Evolutionary conservation across 2,113 vertebrate genomes (phyloP), one percentile per base, ranked within the genome.

Genomic region (Hemiscyllium ocellatum): DNA sequence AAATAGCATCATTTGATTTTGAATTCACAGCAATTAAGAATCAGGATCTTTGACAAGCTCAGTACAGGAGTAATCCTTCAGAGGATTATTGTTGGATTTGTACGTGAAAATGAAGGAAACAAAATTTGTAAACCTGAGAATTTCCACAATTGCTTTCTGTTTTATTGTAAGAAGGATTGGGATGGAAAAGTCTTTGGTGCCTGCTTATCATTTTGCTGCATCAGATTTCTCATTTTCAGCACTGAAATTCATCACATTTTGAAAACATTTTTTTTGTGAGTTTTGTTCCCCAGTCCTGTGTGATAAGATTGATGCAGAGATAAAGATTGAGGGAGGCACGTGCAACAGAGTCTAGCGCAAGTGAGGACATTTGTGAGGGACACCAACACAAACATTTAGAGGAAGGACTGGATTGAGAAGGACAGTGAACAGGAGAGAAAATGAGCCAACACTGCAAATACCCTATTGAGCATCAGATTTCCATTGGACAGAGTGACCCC

Each of bases 11-110:
- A 65, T 93, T 93, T 93, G 89, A n/a, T 93, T 93, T 19, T 37
- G 89, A 93, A 66, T 93, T 93, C 89, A 93, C 61, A 93, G 89
- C 89, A 93, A 93, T 93, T 93, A 93, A 93, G 89, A 93, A 93
- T 68, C 89, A 66, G 89, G 33, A 93, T 66, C 89, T 93, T 93
- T 93, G 89, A 37, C 89, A 93, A 66, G 61, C 89, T 65, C 15
- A 66, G 61, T 42, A 37, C 89, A 37, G 89, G 33, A 93, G 89
- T 68, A 93, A 93, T 93, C 89, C 89, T 37, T 66, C 61, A 66
- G 33, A 93, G 89, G 65, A 93, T 93, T 93, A 93, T 93, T 65
- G 37, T 93, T 37, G 33, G 89, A 93, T 93, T 68, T 93, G 65
- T 68, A 42, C 7, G 89, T 93, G 89, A 93, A 93, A 93, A 93